Evolutionary conservation across 2,888 invertebrate species (phyloP), one percentile per base, ranked within the genome.

Genomic region (Agrotis segetum): DNA sequence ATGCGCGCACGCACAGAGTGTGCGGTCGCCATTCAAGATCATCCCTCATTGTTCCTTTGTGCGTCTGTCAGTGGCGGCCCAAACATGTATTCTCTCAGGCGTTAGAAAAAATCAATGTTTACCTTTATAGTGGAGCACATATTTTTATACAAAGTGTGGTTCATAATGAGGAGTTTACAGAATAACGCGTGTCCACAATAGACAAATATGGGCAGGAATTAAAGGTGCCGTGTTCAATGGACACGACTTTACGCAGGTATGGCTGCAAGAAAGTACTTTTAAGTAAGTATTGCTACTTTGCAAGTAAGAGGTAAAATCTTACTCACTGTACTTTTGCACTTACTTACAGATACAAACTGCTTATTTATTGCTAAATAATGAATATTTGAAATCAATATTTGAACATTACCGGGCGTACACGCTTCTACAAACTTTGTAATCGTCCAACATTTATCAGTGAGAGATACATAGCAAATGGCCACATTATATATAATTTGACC

Each of bases 111-210:
- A 93, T 89, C 93, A 92, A 94, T 96, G 95, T 96, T 96, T 96
- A 96, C 95, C 93, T 95, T 96, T 95, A 95, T 95, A 95, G 92
- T 95, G 90, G 92, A 95, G 92, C 94, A 91, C 91, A 94, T 94
- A 95, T 94, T 95, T 95, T 95, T 93, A 95, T 94, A 95, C 95
- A 96, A 95, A 95, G 95, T 94, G 91, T 91, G 90, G 90, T 91
- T 92, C 89, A 95, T 95, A 95, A 95, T 94, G 94, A 95, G 93
- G 88, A 91, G 86, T 94, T 96, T 96, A 95, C 96, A 95, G 95
- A 95, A 94, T 95, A 94, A 96, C 96, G 96, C 96, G 93, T 92
- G 93, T 89, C 85, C 88, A 96, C 94, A 96, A 96, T 92, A 84
- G 89, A 79, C 88, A 90, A 91, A 92, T 92, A 92, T 94, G 89